Percentiles rank a stretch among this genome's conserved stretches.
Conservation (phyloP, 2,797 vertebrate species). For the Urocyon cinereoargenteus region DNA sequence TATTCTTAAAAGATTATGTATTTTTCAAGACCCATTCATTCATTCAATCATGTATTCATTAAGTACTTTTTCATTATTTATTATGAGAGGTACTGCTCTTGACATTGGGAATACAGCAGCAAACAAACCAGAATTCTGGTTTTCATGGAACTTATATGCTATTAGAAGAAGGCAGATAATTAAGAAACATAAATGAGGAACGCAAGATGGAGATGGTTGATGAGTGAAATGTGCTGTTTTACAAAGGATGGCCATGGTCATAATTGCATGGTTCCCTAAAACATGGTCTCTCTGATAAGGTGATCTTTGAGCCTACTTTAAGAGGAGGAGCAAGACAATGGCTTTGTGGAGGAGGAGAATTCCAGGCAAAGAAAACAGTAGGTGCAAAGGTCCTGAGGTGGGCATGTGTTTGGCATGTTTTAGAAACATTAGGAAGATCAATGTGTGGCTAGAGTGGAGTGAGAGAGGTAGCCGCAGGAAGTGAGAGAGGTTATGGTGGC, state of each 20-base stretch:
- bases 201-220: neutral
- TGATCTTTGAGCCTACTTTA: neutral
- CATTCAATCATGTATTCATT: neutral
- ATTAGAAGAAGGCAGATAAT: neutral
- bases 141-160: neutral
- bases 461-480: neutral
- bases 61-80: neutral
- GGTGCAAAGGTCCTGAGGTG: slow-evolving; percentile 18
- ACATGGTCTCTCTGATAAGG: neutral
- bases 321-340: neutral
- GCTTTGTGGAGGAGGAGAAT: neutral
- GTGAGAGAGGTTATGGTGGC: neutral
- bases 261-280: too few species aligned
- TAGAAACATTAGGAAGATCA: neutral
- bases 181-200: neutral
- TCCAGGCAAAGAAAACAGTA: neutral
- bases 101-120: neutral
- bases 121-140: neutral
- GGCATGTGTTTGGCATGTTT: neutral
- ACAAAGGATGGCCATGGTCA: neutral
- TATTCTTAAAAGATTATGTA: neutral
- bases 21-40: neutral
- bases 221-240: neutral
- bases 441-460: neutral
- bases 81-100: neutral